Percentiles rank a stretch among this genome's conserved stretches.
Conservation (phyloP, 2,797 vertebrate species). For the Megaceryle alcyon region DNA sequence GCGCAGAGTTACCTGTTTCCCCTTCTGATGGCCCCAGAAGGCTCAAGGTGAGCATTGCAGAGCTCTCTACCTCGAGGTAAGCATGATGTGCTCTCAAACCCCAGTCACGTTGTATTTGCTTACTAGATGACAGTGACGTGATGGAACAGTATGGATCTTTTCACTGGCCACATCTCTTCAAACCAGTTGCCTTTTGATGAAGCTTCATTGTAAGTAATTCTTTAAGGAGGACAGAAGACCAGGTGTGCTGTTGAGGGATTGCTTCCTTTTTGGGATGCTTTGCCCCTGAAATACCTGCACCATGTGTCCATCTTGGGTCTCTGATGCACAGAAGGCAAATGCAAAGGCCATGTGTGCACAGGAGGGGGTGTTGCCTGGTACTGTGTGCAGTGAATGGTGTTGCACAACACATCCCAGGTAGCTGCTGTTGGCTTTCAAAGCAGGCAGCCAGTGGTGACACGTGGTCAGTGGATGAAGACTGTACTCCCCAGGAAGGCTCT, state of each 20-base stretch:
- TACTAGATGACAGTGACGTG: fast-evolving
- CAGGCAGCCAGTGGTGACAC: background rate
- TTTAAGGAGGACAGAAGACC: background rate
- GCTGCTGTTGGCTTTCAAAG: background rate
- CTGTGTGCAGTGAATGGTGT: fast-evolving
- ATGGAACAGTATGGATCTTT: background rate
- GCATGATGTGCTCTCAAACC: background rate
- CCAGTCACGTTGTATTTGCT: fast-evolving
- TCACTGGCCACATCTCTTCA: background rate
- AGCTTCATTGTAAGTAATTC: background rate
- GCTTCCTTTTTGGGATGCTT: background rate
- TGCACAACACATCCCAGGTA: background rate
- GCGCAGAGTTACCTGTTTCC: too few relatives aligned
- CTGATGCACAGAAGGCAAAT: background rate
- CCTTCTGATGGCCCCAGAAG: too few relatives aligned
- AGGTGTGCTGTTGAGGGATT: background rate
- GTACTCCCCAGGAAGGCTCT: background rate
- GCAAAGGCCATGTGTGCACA: fast-evolving
- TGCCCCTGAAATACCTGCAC: too few relatives aligned
- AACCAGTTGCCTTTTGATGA: background rate
- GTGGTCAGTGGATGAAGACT: background rate
- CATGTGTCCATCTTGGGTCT: background rate
- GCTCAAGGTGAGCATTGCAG: background rate
- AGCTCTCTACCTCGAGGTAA: background rate
- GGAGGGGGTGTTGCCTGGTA: background rate